Base-by-base conservation (phyloP, 2,113 vertebrate genomes). In the Regulus satrapa region DNA sequence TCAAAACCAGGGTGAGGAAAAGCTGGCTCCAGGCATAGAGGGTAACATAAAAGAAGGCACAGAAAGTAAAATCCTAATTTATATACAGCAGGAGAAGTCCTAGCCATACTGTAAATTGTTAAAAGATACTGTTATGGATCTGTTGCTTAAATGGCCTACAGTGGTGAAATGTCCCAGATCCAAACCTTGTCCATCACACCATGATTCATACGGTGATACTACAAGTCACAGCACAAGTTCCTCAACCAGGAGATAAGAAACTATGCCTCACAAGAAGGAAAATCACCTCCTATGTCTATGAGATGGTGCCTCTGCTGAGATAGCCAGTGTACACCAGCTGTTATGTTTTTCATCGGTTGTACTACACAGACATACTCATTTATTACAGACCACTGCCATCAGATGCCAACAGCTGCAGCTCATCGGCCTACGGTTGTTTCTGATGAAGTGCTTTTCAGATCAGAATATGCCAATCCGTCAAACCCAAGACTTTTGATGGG, bases 401-500 rank as follows among this genome's bases (percentile, higher is more conserved):
- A 41, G 59, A 79, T 86, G 80, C 79, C 92, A 92, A 88, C 91
- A 90, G 92, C 94, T 96, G 94, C 34, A 94, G 94, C 72, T 92
- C 78, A 77, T 91, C 4, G 8, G 59, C 43, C 52, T 51, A 88
- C 0, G 1, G 46, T 90, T 86, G 32, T 66, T 85, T 90, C 85
- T 88, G 81, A 78, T 72, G 62, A 92, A 89, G 78, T 89, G 90
- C 52, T 91, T 93, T 93, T 80, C 85, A 88, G 88, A 94, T 92
- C 83, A 80, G 71, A 92, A 91, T 49, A 94, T 63, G 79, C 55
- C 95, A 93, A 63, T 88, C 76, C 0, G 0, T 88, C 88, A 90
- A 93, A 74, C 55, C 72, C 26, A 38, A 67, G 72, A 62, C 67
- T 88, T 86, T 20, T 74, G 82, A 88, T 80, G 43, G 64, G 61